Evolutionary conservation across 2,888 invertebrate genomes (phyloP), one percentile per base, ranked within the genome.

Genomic region (Idaea dimidiata): DNA sequence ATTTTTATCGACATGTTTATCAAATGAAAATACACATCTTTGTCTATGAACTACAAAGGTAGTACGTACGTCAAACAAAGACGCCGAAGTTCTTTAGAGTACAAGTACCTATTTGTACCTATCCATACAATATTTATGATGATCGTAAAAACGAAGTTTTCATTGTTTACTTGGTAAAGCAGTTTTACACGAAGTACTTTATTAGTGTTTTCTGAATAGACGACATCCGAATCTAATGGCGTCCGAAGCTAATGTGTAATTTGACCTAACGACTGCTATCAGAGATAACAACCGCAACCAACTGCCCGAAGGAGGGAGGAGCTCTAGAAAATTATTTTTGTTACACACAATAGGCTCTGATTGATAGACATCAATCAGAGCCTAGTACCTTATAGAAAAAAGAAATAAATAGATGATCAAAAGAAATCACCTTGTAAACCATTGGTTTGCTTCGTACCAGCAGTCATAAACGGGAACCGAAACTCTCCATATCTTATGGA

Each of bases 371-470:
- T n/a, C n/a, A n/a, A n/a, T n/a, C n/a, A n/a, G n/a, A n/a, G n/a
- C n/a, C n/a, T n/a, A n/a, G n/a, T n/a, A n/a, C n/a, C n/a, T n/a
- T n/a, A n/a, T n/a, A n/a, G n/a, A n/a, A n/a, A n/a, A n/a, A n/a
- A n/a, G n/a, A n/a, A n/a, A n/a, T n/a, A n/a, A n/a, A n/a, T n/a
- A n/a, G n/a, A n/a, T n/a, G n/a, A n/a, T n/a, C n/a, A n/a, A 53
- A 17, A 60, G 24, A 16, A 59, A 64, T 64, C 76, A 92, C 93
- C 88, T 93, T 0, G 95, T 94, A 75, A 97, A 90, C 97, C 97
- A 97, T 61, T 94, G 93, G 17, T 95, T 94, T 14, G 94, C 94
- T 68, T 94, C 94, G 64, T 94, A 94, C 0, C 97, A 97, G 78
- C 97, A 97, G 76, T 97, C 95, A 72, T 94, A 90, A 0, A 95